Base-by-base conservation (phyloP, 2,888 invertebrate genomes). In the Nowickia ferox region DNA sequence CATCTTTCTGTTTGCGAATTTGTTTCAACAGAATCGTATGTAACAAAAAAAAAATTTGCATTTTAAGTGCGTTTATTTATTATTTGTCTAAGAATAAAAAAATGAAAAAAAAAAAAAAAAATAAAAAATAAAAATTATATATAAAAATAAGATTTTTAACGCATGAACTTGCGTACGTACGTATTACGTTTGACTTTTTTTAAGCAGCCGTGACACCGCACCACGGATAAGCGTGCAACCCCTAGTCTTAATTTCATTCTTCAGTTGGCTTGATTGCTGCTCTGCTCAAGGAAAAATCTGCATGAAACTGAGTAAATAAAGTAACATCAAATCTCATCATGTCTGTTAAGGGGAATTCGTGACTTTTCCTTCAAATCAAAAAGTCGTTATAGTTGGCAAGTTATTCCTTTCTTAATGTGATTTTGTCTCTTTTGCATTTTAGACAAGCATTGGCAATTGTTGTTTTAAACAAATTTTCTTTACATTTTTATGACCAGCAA, bases 341-440 rank as follows among this genome's bases (percentile, higher is more conserved):
- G 78, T 81, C 66, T 76, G 69, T 68, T 57, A 53, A 79, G 57
- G 57, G 76, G 65, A 82, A 87, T 78, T 87, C 87, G 87, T 87
- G 86, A 87, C 87, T 84, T 87, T 86, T 85, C 57, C 77, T 63
- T 76, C 74, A 77, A 84, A 87, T 87, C 84, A 81, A 84, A 81
- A 80, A 83, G 79, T 80, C 86, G 83, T 86, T 86, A 79, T 71
- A 65, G 61, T 59, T 65, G 72, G 38, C 13, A 44, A 55, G n/a
- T 71, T 68, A 30, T 65, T 76, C 19, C n/a, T 30, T 40, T 15
- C 53, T 61, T 44, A 72, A 72, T 72, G 38, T 53, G 44, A 40
- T 63, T 80, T 44, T 30, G 38, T 48, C n/a, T 51, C 13, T 77
- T 77, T 71, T 71, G 44, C 10, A 22, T 61, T 63, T 38, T 9